Evolutionary conservation across 2,888 invertebrate genomes (phyloP), one percentile per base, ranked within the genome.

Genomic region (Chironomus riparius): DNA sequence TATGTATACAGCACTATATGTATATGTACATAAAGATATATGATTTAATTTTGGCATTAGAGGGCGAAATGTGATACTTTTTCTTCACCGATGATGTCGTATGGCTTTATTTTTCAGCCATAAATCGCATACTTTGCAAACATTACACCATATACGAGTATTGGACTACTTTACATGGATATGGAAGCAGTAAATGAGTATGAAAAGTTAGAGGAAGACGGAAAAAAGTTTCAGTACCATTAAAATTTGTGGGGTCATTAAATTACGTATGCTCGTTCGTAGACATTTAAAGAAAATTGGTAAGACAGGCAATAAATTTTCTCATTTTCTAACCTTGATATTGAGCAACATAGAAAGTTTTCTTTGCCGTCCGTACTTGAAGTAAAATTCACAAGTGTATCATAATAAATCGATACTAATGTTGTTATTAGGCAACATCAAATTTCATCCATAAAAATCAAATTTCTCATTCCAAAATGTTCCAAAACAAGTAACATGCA

Each of bases 21-120:
- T 13, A n/a, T 48, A 15, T n/a, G 3, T 56, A 28, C 28, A 28
- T 28, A 15, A 15, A 56, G 56, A 56, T 56, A 70, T 47, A 70
- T 70, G 70, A 70, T 70, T 70, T 70, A 70, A 70, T 70, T 70
- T 70, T 12, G 18, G 21, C 38, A 65, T 21, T 65, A 65, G 28
- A n/a, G 47, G 47, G 18, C n/a, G 70, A 70, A 70, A 70, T 70
- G 21, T 21, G 70, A 70, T 70, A 47, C 47, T 70, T 47, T 56
- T 18, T 18, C 15, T 18, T 56, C 18, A 18, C 7, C 48, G 4
- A 70, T 47, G 47, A 70, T 21, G 21, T 70, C 70, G 47, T 70
- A 70, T 15, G 70, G 70, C 70, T 70, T 70, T 70, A 47, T 70
- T 47, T 12, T 18, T n/a, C 70, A 47, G 47, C 21, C 70, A 70